Percentiles rank a stretch among this genome's conserved stretches.
These are phyloP conservation scores for Drosophila nigricruria DNA, from an alignment of 2,888 invertebrate species.

Conservation along the genomic window DNA sequence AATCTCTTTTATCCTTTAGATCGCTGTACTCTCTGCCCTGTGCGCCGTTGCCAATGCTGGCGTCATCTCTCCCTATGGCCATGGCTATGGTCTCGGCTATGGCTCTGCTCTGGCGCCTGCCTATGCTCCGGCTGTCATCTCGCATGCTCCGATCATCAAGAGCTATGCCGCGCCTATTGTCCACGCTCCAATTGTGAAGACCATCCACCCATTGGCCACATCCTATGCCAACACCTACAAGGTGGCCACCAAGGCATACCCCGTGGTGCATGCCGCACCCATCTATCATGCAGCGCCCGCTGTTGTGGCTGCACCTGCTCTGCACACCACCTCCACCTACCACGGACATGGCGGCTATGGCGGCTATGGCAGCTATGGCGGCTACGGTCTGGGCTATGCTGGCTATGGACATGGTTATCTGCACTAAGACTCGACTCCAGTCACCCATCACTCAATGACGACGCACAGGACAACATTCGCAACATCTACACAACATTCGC, in stretches of 20 bases:
- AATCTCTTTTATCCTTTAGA: slow-evolving; percentile 58
- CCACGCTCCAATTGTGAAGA: slow-evolving; percentile 79
- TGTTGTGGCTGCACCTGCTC: slow-evolving; percentile 75
- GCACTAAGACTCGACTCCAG: slow-evolving; percentile 63
- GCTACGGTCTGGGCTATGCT: slow-evolving; percentile 72
- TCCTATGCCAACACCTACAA: slow-evolving; percentile 85
- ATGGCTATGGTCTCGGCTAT: slow-evolving; percentile 75
- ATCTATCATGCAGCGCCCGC: slow-evolving; percentile 77
- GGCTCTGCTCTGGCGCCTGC: slow-evolving; percentile 76
- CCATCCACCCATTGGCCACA: slow-evolving; percentile 82
- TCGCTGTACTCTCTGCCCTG: slow-evolving; percentile 84
- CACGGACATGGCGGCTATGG: slow-evolving; percentile 73
- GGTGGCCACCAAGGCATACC: slow-evolving; percentile 82
- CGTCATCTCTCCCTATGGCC: slow-evolving; percentile 79
- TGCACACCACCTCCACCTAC: slow-evolving; percentile 81
- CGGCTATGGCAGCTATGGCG: slow-evolving; percentile 63
- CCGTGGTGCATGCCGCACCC: slow-evolving; percentile 79
- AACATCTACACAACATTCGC: slow-evolving; percentile 19
- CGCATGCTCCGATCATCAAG: slow-evolving; percentile 78
- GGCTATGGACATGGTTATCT: slow-evolving; percentile 70
- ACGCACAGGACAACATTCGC: slow-evolving; percentile 29
- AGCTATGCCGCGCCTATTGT: slow-evolving; percentile 81
- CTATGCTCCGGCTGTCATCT: slow-evolving; percentile 78
- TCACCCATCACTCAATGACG: slow-evolving; percentile 42
- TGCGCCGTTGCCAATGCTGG: slow-evolving; percentile 85